phyloP scores from a whole-genome alignment of 2,113 vertebrate genomes.

The Archocentrus centrarchus region DNA sequence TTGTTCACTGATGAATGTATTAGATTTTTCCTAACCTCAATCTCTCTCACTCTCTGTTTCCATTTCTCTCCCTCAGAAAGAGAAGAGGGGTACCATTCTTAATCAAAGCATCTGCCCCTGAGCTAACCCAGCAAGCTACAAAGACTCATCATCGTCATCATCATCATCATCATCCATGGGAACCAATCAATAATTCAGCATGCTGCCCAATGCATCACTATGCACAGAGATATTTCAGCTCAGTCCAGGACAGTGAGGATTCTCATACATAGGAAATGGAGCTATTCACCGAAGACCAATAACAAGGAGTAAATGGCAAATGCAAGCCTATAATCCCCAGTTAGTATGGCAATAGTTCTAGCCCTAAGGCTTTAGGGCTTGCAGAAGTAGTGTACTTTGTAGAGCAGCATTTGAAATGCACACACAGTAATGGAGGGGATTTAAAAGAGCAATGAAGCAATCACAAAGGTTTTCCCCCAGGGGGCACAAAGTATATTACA shows the following conservation, averaged over 20 bases:
- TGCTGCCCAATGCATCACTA: conserved; percentile 63
- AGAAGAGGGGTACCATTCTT: conserved; percentile 49
- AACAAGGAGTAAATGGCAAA: conserved; percentile 73
- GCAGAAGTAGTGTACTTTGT: conserved; percentile 67
- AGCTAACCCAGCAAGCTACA: conserved; percentile 66
- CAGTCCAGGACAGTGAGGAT: conserved; percentile 35
- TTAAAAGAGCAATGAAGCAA: conserved; percentile 71
- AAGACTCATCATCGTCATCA: conserved; percentile 61
- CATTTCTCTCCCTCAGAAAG: conserved; percentile 16
- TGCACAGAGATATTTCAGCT: conserved; percentile 52
- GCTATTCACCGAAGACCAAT: conserved; percentile 65
- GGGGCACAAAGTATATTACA: conserved; percentile 56
- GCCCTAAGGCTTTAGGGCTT: conserved; percentile 59
- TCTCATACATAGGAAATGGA: conserved; percentile 62
- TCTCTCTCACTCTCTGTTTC: conserved; percentile 6
- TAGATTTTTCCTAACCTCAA: background rate
- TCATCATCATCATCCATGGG: conserved; percentile 66
- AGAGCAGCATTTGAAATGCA: conserved; percentile 70
- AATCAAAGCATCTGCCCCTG: conserved; percentile 68
- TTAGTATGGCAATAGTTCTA: conserved; percentile 66
- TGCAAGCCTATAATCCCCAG: conserved; percentile 75
- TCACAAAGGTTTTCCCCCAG: conserved; percentile 59
- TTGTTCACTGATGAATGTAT: conserved; percentile 36
- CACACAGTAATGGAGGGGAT: conserved; percentile 71
- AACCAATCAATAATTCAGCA: conserved; percentile 79